Percentiles rank a stretch among this genome's conserved stretches.
These are phyloP conservation scores for Sesia bembeciformis DNA, from an alignment of 2,888 invertebrate genomes.

Conservation along the genomic window DNA sequence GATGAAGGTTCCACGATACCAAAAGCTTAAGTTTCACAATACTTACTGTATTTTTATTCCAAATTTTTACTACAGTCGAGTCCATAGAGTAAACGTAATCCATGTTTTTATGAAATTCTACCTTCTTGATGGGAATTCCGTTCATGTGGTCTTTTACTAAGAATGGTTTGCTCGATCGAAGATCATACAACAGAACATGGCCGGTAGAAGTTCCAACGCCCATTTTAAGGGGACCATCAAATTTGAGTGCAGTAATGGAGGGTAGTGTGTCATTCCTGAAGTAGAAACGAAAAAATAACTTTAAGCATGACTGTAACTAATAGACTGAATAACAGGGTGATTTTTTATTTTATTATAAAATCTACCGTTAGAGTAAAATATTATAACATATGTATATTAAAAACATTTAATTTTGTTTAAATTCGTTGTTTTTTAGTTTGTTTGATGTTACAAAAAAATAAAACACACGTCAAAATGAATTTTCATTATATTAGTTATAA, in stretches of 20 bases:
- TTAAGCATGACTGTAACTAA: too few relatives aligned
- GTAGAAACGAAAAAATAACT: too few relatives aligned
- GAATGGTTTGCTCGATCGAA: slow-evolving; percentile 91
- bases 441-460: too few relatives aligned
- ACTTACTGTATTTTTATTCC: slow-evolving; percentile 88
- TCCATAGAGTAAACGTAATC: slow-evolving; percentile 93
- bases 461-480: too few relatives aligned
- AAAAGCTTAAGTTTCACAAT: not conserved
- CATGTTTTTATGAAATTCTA: slow-evolving; percentile 88
- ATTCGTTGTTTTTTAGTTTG: too few relatives aligned
- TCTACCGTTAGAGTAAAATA: too few relatives aligned
- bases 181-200: slow-evolving; percentile 94
- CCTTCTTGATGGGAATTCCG: slow-evolving; percentile 89
- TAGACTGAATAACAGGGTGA: too few relatives aligned
- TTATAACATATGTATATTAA: too few relatives aligned
- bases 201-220: slow-evolving; percentile 96
- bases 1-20: not conserved
- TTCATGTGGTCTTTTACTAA: slow-evolving; percentile 96
- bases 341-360: too few relatives aligned
- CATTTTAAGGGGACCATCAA: slow-evolving; percentile 82
- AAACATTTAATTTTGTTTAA: too few relatives aligned
- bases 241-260: slow-evolving; percentile 85
- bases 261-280: slow-evolving; percentile 79
- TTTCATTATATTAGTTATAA: too few relatives aligned
- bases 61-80: slow-evolving; percentile 89